phyloP scores from a whole-genome alignment of 2,888 invertebrate species.

The Griposia aprilina region DNA sequence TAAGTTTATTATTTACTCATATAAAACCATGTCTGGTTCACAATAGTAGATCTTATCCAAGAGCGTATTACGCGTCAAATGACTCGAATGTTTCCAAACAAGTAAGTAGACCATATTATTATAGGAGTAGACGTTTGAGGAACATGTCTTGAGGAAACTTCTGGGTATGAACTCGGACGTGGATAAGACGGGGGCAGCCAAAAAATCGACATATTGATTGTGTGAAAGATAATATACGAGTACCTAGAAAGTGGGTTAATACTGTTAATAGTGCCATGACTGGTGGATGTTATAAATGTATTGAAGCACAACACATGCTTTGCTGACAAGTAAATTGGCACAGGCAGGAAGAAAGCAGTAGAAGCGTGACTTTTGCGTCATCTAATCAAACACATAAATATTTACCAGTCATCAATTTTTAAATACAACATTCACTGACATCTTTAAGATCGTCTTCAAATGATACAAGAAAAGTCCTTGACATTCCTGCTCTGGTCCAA shows the following conservation, averaged over 20 bases:
- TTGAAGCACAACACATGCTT: background rate
- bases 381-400: background rate
- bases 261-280: no score
- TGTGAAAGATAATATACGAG: no score
- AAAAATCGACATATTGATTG: no score
- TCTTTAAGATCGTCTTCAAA: background rate
- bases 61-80: conserved; percentile 1
- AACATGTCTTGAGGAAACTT: no score
- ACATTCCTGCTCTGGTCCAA: conserved; percentile 47
- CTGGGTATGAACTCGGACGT: no score
- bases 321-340: background rate
- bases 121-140: background rate
- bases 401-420: background rate
- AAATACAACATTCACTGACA: background rate
- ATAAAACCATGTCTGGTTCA: background rate
- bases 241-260: no score
- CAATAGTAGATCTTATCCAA: conserved; percentile 5
- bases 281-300: background rate
- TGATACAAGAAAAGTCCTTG: conserved; percentile 47
- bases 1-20: background rate
- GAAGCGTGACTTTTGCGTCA: no score
- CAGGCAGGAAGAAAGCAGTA: background rate
- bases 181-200: no score
- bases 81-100: background rate
- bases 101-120: background rate